Evolutionary conservation across 2,888 invertebrate genomes (phyloP), one percentile per base, ranked within the genome.

Genomic region (Morpho deidamia): DNA sequence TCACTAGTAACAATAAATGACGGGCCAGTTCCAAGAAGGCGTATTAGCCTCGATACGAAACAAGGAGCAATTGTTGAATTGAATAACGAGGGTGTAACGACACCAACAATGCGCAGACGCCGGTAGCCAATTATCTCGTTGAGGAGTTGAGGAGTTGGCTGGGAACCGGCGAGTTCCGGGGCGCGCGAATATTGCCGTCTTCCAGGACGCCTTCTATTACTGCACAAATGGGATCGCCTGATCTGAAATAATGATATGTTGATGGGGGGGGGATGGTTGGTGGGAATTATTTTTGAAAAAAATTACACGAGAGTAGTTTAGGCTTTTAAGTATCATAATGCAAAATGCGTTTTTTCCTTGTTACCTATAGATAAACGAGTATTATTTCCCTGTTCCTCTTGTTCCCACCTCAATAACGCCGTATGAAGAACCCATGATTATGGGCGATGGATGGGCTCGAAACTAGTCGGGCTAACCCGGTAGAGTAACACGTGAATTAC

Each of bases 31-130:
- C 59, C 48, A 51, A 62, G 56, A 60, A 55, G 74, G 71, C 55
- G 55, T 51, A 82, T 82, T 81, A 82, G 72, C 78, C 75, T 80
- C 81, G 79, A 81, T 82, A 70, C 73, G 75, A 86, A 83, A 86
- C 86, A 87, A 85, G 78, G 74, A 72, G 71, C 78, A 76, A 71
- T 72, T 68, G 73, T 75, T 81, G 83, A 88, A 88, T 89, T 89
- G 88, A 76, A 88, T 89, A 88, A 89, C 85, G 74, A 86, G 82
- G 75, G 81, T 82, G 81, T 83, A 85, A 85, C 81, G 76, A 81
- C 85, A 81, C 79, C 77, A 79, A 86, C 87, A 87, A 88, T 83
- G 78, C 78, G 66, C 67, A 58, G 72, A 61, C 72, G 69, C 70
- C 64, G 74, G 69, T 71, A 73, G 70, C 70, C 83, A 79, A 87